Evolutionary conservation across 2,888 invertebrate species (phyloP).

Genomic region (Melanostoma mellinum): DNA sequence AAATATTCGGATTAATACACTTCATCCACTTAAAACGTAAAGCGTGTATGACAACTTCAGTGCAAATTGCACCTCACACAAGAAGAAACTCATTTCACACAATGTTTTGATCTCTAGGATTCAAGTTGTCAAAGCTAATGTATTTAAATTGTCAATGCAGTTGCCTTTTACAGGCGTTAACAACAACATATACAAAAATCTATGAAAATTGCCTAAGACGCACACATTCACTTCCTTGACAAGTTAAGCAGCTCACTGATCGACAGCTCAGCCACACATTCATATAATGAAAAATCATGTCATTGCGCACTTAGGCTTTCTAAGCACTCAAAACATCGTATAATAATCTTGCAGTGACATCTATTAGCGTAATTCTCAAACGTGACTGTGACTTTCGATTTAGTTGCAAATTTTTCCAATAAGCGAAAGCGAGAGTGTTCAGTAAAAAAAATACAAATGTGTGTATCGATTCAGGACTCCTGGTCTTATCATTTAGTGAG

Average conservation of each 20-base stretch:
- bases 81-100: no score
- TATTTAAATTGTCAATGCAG: neutral
- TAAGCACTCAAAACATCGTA: slow-evolving; percentile 17
- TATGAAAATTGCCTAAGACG: neutral
- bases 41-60: no score
- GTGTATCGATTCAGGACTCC: slow-evolving; percentile 8
- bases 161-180: neutral
- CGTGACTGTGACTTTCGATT: slow-evolving; percentile 55
- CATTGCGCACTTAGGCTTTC: slow-evolving; percentile 28
- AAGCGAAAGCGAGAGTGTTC: neutral
- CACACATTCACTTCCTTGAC: slow-evolving; percentile 30
- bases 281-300: slow-evolving; percentile 29
- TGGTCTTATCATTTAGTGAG: slow-evolving; percentile 31
- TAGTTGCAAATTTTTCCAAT: slow-evolving; percentile 41
- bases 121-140: neutral
- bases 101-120: neutral
- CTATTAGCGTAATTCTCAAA: slow-evolving; percentile 55
- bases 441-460: neutral
- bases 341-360: slow-evolving; percentile 54
- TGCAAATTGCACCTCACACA: no score
- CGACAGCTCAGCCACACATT: slow-evolving; percentile 26
- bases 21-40: no score
- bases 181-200: neutral
- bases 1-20: no score
- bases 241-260: slow-evolving; percentile 28